These are phyloP conservation scores for Drosophila orena DNA, from an alignment of 1,140 invertebrate genomes.

Conservation along the genomic window DNA sequence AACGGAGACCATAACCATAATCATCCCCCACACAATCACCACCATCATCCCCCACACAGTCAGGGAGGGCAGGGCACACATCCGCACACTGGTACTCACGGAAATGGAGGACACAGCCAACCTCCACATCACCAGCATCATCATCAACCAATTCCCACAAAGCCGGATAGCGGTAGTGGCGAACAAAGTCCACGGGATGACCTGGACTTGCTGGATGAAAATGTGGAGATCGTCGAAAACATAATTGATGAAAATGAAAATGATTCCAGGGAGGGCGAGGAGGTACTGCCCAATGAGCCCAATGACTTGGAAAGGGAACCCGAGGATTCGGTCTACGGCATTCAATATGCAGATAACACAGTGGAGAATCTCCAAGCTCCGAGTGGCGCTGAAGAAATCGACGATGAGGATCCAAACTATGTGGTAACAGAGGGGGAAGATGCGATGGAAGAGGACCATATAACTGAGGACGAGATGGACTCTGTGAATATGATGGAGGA, in stretches of 20 bases:
- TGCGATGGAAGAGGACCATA: conserved; percentile 3
- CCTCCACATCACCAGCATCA: neutral
- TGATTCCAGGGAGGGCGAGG: neutral
- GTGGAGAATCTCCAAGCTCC: neutral
- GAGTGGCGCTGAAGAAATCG: conserved; percentile 16
- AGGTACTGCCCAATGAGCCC: conserved; percentile 1
- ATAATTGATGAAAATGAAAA: conserved; percentile 25
- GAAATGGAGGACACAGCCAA: neutral
- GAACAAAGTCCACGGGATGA: conserved; percentile 16
- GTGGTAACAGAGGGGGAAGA: neutral
- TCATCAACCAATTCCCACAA: neutral
- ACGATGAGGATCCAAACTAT: conserved; percentile 11
- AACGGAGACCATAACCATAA: conserved; percentile 2
- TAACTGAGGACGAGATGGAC: conserved; percentile 22
- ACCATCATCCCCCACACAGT: conserved; percentile 4
- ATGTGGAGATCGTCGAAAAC: conserved; percentile 27
- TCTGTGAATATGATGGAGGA: neutral
- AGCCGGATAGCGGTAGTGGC: neutral
- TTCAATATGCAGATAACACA: conserved; percentile 12
- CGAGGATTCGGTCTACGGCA: conserved; percentile 6
- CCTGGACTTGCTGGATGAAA: conserved; percentile 10
- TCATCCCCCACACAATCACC: conserved; percentile 4
- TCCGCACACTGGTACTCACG: neutral
- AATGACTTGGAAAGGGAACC: conserved; percentile 1
- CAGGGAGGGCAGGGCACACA: neutral